Percentiles rank a stretch among this genome's conserved stretches.
phyloP scores from a whole-genome alignment of 2,113 vertebrate species.

The Microcebus ravelobensis region DNA sequence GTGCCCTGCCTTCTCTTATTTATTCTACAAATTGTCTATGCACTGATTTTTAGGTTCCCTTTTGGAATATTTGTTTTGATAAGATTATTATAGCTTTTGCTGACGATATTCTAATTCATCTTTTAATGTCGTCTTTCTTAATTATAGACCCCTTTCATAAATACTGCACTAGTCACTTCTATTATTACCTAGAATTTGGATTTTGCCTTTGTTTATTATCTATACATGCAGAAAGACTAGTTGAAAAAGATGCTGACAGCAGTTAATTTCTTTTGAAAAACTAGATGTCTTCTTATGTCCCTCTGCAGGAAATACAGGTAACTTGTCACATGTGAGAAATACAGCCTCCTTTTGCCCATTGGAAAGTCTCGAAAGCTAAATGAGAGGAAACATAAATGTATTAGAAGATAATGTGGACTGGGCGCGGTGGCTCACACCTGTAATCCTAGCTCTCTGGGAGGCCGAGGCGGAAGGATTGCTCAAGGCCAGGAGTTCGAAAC shows the following conservation, averaged over 20 bases:
- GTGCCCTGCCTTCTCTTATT: neutral
- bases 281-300: neutral
- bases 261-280: neutral
- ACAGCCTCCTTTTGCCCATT: neutral
- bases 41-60: neutral
- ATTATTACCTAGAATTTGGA: constrained; percentile 15
- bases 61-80: constrained; percentile 36
- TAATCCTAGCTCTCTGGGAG: too few relatives aligned
- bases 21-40: neutral
- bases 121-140: constrained; percentile 28
- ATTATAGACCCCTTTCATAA: constrained; percentile 10
- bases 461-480: too few relatives aligned
- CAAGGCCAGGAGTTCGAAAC: too few relatives aligned
- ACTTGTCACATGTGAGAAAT: neutral
- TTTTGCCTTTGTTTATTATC: constrained; percentile 4
- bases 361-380: neutral
- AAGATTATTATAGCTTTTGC: constrained; percentile 12
- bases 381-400: neutral
- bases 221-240: neutral
- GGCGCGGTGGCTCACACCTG: too few relatives aligned
- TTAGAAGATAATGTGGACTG: neutral
- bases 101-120: neutral
- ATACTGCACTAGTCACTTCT: neutral
- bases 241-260: neutral
- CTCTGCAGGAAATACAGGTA: neutral